Base-by-base conservation (phyloP, 1,140 invertebrate species). In the Ylistrum balloti region DNA sequence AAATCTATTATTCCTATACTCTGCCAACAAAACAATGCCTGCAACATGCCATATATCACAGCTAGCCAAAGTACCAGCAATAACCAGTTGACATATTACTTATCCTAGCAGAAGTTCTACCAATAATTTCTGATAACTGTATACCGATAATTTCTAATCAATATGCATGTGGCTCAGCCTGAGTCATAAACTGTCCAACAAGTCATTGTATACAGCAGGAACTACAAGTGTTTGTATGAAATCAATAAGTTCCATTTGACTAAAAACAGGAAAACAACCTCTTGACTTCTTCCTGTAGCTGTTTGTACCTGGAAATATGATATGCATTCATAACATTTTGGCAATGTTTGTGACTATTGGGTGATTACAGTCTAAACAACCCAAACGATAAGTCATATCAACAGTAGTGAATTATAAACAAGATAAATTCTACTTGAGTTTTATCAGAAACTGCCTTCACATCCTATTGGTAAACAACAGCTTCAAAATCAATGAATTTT, bases 81-180 rank as follows among this genome's bases (percentile, higher is more conserved):
- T n/a, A 22, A 74, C 56, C 2, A 17, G 22, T 28, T 28, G n/a
- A 28, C n/a, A 28, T 74, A 74, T 5, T 74, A 74, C 56, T 74
- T 1, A 74, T 74, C 56, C 56, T 74, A 28, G 56, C 56, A 74
- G 15, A 28, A 74, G 22, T 17, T n/a, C 22, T 74, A n/a, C 56
- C n/a, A 74, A 74, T 74, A 74, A 74, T 74, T 74, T 74, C 56
- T 28, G 28, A n/a, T 74, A 74, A 74, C n/a, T n/a, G n/a, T 74
- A 17, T 74, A 74, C 56, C 22, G 56, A 74, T 74, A 74, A 74
- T 74, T 74, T 74, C 56, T 74, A 74, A 74, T 74, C 56, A 74
- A 74, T 74, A 74, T n/a, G 56, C 56, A 74, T 74, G 56, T 74
- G 2, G 56, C 56, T 74, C 17, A 17, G 56, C 56, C 28, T 74